Base-by-base conservation (phyloP, 2,113 vertebrate genomes). In the Cnemophilus loriae region DNA sequence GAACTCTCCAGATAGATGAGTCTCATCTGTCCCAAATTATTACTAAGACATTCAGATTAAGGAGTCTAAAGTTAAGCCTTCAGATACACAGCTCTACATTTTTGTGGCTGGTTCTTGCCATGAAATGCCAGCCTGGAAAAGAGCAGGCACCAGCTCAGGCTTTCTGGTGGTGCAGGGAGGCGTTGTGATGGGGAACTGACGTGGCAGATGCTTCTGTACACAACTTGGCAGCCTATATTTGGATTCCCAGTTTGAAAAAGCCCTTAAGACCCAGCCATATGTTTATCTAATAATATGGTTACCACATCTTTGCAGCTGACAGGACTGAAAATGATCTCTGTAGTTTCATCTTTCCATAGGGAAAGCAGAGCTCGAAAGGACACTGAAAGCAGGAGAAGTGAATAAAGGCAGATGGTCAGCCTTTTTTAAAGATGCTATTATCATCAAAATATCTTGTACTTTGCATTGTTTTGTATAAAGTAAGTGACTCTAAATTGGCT, bases 331-430 rank as follows among this genome's bases (percentile, higher is more conserved):
- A 84, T 20, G 6, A 80, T 87, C 84, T 65, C 56, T 32, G 22
- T 37, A 44, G 59, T 88, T 92, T 67, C 42, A 46, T 86, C 59
- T 73, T 79, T 91, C 68, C 52, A 75, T 67, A 77, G 87, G 63
- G 75, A 92, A 94, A 73, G 55, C 3, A 56, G n/a, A 90, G 28
- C 78, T 87, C 0, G 0, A 88, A 93, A 70, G 64, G 88, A 83
- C 55, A 50, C 22, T 33, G 73, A 82, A 91, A 80, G 71, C 28
- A 55, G 32, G 19, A 76, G 35, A 65, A 79, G 26, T 37, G 63
- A 92, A 90, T 76, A 71, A 92, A 94, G 44, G 94, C 92, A 94
- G 79, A 88, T 84, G 84, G 83, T 56, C 89, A 83, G 74, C 70
- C 46, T 39, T 79, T 81, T 80, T 26, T 7, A 86, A 93, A 95